Base-by-base conservation (phyloP, 2,888 invertebrate species). In the Lysandra bellargus region DNA sequence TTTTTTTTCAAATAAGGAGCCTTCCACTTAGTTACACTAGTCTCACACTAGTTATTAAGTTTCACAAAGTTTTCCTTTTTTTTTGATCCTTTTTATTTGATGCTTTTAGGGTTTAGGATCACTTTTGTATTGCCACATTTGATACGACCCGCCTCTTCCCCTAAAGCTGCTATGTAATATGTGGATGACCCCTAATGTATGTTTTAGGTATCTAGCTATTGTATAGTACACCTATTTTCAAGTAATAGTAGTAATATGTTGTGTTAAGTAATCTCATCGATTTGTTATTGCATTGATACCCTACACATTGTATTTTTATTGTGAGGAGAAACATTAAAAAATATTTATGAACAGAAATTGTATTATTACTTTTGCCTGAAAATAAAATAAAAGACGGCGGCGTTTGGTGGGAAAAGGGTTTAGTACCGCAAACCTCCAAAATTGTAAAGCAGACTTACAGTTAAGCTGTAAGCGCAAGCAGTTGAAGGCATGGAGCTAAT, bases 311-410 rank as follows among this genome's bases (percentile, higher is more conserved):
- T 76, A 76, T 53, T 76, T 33, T 57, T 76, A 57, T 57, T 57
- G 53, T 76, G 57, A 76, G 76, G 23, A 76, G 53, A 33, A 75
- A 76, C 53, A 76, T 57, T 76, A 76, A 76, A 76, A 4, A 76
- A 6, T 76, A 57, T 76, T 76, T 76, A 76, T 57, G 76, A 76
- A 76, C 49, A 33, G 17, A 76, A 33, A 76, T 53, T 23, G 53
- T 76, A 4, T 76, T 57, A 76, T 76, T 76, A 53, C n/a, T 30
- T 57, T 53, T n/a, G n/a, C 9, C 30, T 64, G 9, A 9, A 53
- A 23, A 49, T 12, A 49, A 49, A 49, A 49, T 49, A 49, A 49
- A 40, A 9, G 9, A 9, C 49, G 49, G 49, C 49, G 49, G 9
- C 49, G 9, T 49, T 49, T 49, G 49, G 49, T 49, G 9, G 12